Conservation (phyloP, 2,888 invertebrate species). For the Drosophila kanekoi region DNA sequence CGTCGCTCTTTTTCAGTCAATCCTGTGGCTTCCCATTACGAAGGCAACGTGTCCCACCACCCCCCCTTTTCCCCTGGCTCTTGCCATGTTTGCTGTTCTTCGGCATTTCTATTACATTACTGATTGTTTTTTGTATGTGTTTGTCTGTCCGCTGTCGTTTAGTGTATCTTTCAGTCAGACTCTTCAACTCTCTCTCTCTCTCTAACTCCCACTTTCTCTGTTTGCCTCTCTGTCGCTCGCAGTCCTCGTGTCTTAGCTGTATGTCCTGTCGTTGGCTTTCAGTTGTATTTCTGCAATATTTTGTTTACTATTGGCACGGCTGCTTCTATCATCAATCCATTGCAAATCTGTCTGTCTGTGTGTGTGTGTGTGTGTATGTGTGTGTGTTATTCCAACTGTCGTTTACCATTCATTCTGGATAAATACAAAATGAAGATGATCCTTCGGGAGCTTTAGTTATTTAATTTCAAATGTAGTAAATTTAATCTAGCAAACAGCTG, state of each 20-base stretch:
- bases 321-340: conserved; percentile 69
- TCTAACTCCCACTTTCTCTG: background rate
- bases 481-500: conserved; percentile 78
- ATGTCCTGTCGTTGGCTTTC: conserved; percentile 60
- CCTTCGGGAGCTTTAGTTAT: conserved; percentile 81
- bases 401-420: conserved; percentile 80
- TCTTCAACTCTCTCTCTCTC: conserved; percentile 7
- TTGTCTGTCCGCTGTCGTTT: conserved; percentile 33
- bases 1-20: conserved; percentile 39
- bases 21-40: conserved; percentile 21
- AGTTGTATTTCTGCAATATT: conserved; percentile 70
- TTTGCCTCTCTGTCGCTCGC: background rate
- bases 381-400: conserved; percentile 74
- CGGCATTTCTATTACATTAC: conserved; percentile 77
- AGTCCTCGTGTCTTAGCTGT: conserved; percentile 15
- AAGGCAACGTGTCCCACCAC: conserved; percentile 12
- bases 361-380: conserved; percentile 20
- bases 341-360: conserved; percentile 15
- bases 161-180: conserved; percentile 20
- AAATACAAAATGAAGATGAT: conserved; percentile 82
- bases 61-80: background rate
- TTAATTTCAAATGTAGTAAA: conserved; percentile 80
- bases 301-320: conserved; percentile 63
- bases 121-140: conserved; percentile 74
- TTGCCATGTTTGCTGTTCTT: conserved; percentile 34